Evolutionary conservation across 2,113 vertebrate species (phyloP), one percentile per base, ranked within the genome.

Genomic region (Mormoops blainvillei): DNA sequence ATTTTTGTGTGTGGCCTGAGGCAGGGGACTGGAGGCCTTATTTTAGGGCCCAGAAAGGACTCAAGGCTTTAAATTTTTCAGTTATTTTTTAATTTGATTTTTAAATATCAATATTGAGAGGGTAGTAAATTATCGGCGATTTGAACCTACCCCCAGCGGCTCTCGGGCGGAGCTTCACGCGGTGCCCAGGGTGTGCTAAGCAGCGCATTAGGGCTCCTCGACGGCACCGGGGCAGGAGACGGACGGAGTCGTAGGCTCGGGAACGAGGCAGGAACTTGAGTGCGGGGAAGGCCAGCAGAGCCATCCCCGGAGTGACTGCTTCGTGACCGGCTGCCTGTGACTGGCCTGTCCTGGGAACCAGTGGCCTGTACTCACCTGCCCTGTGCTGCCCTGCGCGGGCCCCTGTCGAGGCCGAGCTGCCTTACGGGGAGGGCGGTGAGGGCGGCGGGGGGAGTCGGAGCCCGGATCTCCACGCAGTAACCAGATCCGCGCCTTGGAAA

Each of bases 401-500:
- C 18, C 33, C 7, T 0, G 26, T 5, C 3, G 2, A 18, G 14
- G 38, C 54, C 7, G 5, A 14, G 15, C 20, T 5, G 54, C 26
- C 26, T 4, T 2, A 0, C 19, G 33, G 58, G 24, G 9, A 8
- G 18, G 28, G 38, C 0, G 24, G 18, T 10, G 85, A 28, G 36
- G 3, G 74, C 16, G 74, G 50, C 36, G 13, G 36, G 58, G 58
- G 43, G 9, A 5, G 0, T 0, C 11, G 43, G 76, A 15, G 36
- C 50, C 26, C 43, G 6, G 77, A 31, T 22, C 56, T 19, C 54
- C 0, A 2, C 1, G 0, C 9, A 0, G 71, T 54, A 15, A 58
- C 38, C 7, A 0, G 4, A 4, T 14, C 48, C 0, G 0, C 7
- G 4, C 1, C 0, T 36, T 31, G 36, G 67, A 61, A 8, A 8